Evolutionary conservation across 2,888 invertebrate species (phyloP).

Genomic region (Acanthoscelides obtectus): DNA sequence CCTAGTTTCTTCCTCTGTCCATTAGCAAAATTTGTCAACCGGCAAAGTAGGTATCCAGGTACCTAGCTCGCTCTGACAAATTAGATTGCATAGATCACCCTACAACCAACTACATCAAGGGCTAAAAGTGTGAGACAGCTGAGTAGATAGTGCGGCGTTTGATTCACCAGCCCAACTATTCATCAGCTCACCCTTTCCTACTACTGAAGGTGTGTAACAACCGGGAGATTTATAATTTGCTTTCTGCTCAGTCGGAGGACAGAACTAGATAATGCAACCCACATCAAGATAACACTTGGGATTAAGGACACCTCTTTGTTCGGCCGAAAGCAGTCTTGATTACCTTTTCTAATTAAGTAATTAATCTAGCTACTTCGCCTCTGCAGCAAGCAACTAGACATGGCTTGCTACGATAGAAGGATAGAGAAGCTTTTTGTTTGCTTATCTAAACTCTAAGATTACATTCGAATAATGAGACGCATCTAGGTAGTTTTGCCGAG

Average conservation of each 20-base stretch:
- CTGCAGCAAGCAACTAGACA: not conserved
- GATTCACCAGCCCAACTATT: not conserved
- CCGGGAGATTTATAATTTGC: slow-evolving; percentile 20
- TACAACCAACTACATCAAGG: not conserved
- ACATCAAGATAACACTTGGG: slow-evolving; percentile 19
- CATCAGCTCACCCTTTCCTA: not conserved
- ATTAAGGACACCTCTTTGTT: slow-evolving; percentile 17
- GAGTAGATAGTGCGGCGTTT: not conserved
- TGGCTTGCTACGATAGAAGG: not conserved
- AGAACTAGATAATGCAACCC: slow-evolving; percentile 19
- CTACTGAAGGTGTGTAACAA: slow-evolving; percentile 6
- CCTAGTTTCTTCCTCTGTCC: too few relatives aligned
- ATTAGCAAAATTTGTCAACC: too few relatives aligned
- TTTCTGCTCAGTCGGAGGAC: slow-evolving; percentile 16
- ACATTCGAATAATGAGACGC: too few relatives aligned
- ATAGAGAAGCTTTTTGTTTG: not conserved
- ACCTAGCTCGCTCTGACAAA: not conserved
- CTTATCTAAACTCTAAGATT: not conserved
- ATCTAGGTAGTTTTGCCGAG: too few relatives aligned
- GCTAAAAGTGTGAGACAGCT: not conserved
- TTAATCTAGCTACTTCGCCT: slow-evolving; percentile 3
- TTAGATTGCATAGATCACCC: not conserved
- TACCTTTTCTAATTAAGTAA: slow-evolving; percentile 19
- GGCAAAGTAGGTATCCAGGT: not conserved
- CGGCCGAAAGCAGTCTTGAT: slow-evolving; percentile 11